Percentiles rank a stretch among this genome's conserved stretches.
phyloP scores from a whole-genome alignment of 1,140 invertebrate genomes.

The Macrotrachela quadricornifera region DNA sequence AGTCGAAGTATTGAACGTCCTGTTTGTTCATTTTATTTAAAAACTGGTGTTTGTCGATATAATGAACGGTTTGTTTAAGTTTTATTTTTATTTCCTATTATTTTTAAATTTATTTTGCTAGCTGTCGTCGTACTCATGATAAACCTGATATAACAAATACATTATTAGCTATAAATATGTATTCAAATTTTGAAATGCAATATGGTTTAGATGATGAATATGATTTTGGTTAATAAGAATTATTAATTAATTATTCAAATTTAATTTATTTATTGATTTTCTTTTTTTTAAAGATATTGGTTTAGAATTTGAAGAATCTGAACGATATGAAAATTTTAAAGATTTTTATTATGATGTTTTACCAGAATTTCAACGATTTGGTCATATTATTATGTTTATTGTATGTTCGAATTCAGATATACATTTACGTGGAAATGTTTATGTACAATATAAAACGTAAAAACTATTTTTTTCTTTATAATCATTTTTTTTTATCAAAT shows the following conservation, averaged over 20 bases:
- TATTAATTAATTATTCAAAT: neutral
- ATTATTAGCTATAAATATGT: conserved; percentile 35
- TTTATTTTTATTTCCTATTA: conserved; percentile 24
- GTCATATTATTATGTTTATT: conserved; percentile 53
- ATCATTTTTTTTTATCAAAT: conserved; percentile 15
- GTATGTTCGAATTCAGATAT: conserved; percentile 63
- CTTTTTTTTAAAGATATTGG: conserved; percentile 37
- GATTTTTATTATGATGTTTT: conserved; percentile 69
- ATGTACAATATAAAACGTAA: conserved; percentile 52
- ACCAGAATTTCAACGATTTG: conserved; percentile 56
- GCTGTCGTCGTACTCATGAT: neutral
- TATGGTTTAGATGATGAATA: conserved; percentile 48
- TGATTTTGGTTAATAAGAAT: conserved; percentile 36
- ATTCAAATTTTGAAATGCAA: conserved; percentile 54
- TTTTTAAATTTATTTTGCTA: conserved; percentile 16
- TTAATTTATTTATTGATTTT: neutral
- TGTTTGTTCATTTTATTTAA: conserved; percentile 60
- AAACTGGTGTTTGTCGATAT: conserved; percentile 65
- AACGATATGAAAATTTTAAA: conserved; percentile 54
- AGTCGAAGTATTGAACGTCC: conserved; percentile 42
- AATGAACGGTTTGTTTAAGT: conserved; percentile 41
- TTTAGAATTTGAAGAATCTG: conserved; percentile 59
- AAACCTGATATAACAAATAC: neutral
- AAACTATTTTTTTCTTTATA: conserved; percentile 12
- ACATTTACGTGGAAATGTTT: conserved; percentile 71